Conservation (phyloP, 2,888 invertebrate genomes). For the Mayetiola destructor region DNA sequence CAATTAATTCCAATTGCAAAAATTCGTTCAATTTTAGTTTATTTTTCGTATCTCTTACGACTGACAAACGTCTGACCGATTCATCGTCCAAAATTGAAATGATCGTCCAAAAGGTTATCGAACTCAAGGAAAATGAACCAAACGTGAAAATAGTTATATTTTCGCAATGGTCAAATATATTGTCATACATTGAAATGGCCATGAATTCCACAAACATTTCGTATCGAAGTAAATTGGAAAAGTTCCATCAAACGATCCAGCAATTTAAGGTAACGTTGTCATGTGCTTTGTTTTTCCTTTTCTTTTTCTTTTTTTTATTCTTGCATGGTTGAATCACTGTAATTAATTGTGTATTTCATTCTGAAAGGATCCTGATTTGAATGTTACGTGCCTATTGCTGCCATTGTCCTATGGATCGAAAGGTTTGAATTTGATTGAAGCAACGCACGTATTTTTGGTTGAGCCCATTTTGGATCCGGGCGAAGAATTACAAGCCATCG, state of each 20-base stretch:
- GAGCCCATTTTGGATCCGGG: conserved; percentile 60
- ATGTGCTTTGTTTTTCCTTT: not conserved
- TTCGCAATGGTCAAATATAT: conserved; percentile 40
- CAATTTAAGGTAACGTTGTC: not conserved
- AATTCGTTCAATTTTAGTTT: not conserved
- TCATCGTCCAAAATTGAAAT: conserved; percentile 56
- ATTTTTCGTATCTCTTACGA: not conserved
- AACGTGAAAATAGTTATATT: conserved; percentile 56
- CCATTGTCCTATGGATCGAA: conserved; percentile 55
- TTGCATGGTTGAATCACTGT: no score
- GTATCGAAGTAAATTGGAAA: not conserved
- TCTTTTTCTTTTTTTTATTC: no score
- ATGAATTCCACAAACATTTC: not conserved
- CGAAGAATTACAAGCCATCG: conserved; percentile 62
- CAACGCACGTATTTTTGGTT: conserved; percentile 58
- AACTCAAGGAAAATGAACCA: conserved; percentile 39
- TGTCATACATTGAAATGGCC: conserved; percentile 23
- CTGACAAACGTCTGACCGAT: conserved; percentile 26
- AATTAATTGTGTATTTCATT: not conserved
- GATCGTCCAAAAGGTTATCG: conserved; percentile 43
- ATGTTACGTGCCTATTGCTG: conserved; percentile 47
- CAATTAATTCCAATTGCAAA: not conserved
- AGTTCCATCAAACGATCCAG: conserved; percentile 4
- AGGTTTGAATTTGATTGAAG: conserved; percentile 64
- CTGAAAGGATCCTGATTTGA: conserved; percentile 30